These are phyloP conservation scores for Anolis apletophallus DNA, from an alignment of 2,797 vertebrate genomes.

Conservation along the genomic window DNA sequence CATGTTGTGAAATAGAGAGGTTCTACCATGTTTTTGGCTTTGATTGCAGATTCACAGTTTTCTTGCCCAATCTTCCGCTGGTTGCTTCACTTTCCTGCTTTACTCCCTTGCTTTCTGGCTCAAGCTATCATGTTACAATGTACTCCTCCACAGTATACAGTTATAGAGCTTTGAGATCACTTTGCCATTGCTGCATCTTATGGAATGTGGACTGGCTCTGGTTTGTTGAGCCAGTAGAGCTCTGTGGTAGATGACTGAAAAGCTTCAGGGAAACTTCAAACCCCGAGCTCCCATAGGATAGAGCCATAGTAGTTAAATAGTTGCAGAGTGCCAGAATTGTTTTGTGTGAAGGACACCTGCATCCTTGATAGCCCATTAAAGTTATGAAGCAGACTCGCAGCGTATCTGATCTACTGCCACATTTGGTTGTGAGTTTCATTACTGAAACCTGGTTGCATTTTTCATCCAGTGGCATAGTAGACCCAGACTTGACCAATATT, in stretches of 20 bases:
- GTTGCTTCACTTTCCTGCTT: slow-evolving; percentile 42
- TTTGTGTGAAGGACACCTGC: too few species aligned
- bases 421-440: neutral
- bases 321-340: too few species aligned
- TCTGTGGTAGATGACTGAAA: too few species aligned
- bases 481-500: neutral
- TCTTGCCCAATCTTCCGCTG: slow-evolving; percentile 72
- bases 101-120: slow-evolving; percentile 22
- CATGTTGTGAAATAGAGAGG: slow-evolving; percentile 73
- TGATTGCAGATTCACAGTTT: slow-evolving; percentile 64
- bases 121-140: slow-evolving; percentile 45
- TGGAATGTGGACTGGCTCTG: too few species aligned
- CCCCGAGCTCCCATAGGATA: too few species aligned
- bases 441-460: neutral
- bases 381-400: slow-evolving; percentile 5
- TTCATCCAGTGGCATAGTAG: neutral
- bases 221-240: too few species aligned
- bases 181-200: too few species aligned
- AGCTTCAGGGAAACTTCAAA: too few species aligned
- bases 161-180: too few species aligned
- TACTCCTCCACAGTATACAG: slow-evolving; percentile 9
- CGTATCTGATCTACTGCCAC: neutral
- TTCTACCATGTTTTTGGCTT: slow-evolving; percentile 72
- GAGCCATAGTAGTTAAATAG: too few species aligned
- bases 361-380: slow-evolving; percentile 61